Percentiles rank a stretch among this genome's conserved stretches.
Conservation (phyloP, 2,113 vertebrate genomes). For the Solenodon paradoxus region DNA sequence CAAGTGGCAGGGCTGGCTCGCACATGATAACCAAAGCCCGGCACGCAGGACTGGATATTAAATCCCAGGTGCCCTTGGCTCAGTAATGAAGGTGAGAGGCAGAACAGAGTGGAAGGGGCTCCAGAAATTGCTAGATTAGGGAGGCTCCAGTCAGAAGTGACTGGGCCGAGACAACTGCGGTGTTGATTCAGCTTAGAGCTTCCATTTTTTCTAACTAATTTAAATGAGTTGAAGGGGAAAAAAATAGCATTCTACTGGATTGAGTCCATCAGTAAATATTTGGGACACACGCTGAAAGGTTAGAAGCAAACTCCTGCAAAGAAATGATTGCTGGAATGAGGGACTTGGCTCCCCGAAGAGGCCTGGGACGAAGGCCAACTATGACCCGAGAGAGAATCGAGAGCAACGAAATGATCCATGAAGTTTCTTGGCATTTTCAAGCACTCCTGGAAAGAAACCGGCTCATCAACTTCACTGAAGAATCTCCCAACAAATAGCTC, state of each 20-base stretch:
- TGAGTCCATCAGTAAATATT: conserved; percentile 76
- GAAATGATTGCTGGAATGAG: conserved; percentile 77
- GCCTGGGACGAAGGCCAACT: conserved; percentile 71
- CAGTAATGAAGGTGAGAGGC: conserved; percentile 18
- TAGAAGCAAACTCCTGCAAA: conserved; percentile 76
- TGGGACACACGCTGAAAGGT: conserved; percentile 77
- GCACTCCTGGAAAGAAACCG: conserved; percentile 75
- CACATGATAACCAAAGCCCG: neutral
- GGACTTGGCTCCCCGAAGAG: conserved; percentile 70
- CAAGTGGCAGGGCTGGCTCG: neutral
- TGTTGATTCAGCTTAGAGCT: conserved; percentile 70
- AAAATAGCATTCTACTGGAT: conserved; percentile 62
- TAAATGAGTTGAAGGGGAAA: conserved; percentile 53
- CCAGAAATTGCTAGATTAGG: neutral
- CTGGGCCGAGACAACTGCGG: neutral
- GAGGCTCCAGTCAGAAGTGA: conserved; percentile 28
- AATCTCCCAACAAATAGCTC: conserved; percentile 72
- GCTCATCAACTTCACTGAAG: conserved; percentile 70
- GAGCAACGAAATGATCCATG: conserved; percentile 67
- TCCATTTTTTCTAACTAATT: conserved; percentile 67
- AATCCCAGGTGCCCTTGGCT: conserved; percentile 43
- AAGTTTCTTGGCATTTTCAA: conserved; percentile 72
- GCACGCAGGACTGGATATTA: neutral
- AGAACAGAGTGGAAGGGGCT: neutral
- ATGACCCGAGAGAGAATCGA: conserved; percentile 66